Evolutionary conservation across 2,113 vertebrate genomes (phyloP).

Genomic region (Stigmatopora nigra): DNA sequence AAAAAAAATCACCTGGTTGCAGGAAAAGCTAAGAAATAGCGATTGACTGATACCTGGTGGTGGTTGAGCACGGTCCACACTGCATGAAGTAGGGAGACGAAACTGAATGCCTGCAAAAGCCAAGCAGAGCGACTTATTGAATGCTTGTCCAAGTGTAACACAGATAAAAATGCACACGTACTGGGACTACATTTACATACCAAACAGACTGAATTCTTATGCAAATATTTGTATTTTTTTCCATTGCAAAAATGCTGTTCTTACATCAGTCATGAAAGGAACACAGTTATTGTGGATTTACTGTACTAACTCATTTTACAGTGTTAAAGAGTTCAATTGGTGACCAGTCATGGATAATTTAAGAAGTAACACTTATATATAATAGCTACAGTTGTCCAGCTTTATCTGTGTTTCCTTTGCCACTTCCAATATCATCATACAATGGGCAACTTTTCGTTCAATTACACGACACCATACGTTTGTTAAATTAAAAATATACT

Average conservation of each 20-base stretch:
- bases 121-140: slow-evolving; percentile 53
- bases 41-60: slow-evolving; percentile 62
- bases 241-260: slow-evolving; percentile 1
- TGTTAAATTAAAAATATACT: not conserved
- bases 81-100: slow-evolving; percentile 74
- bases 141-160: slow-evolving; percentile 17
- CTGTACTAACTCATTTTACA: not conserved
- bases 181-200: slow-evolving; percentile 12
- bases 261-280: slow-evolving; percentile 24
- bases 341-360: slow-evolving; percentile 1
- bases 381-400: slow-evolving; percentile 10
- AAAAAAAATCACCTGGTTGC: not conserved
- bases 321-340: not conserved
- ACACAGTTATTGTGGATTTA: slow-evolving; percentile 34
- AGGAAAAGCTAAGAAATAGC: slow-evolving; percentile 9
- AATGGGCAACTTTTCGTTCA: not conserved
- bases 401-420: slow-evolving; percentile 50
- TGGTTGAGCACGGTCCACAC: slow-evolving; percentile 68
- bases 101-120: slow-evolving; percentile 76
- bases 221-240: slow-evolving; percentile 7
- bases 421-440: slow-evolving; percentile 21
- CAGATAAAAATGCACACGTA: slow-evolving; percentile 16
- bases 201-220: slow-evolving; percentile 14
- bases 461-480: not conserved
- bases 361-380: not conserved